phyloP scores from a whole-genome alignment of 2,888 invertebrate species.

The Rhagium mordax region DNA sequence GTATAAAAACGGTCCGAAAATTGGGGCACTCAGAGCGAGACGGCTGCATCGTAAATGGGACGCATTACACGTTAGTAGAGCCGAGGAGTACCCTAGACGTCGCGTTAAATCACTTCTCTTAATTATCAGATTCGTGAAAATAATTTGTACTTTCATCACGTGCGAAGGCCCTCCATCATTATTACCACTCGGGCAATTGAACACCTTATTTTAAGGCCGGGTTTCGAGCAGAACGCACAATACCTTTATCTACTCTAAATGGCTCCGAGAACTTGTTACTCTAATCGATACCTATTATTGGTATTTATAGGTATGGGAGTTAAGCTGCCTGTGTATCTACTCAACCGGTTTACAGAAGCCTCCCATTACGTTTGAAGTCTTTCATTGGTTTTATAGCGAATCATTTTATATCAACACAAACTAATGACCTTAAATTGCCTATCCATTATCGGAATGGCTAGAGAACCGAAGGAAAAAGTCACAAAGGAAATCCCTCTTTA shows the following conservation, averaged over 20 bases:
- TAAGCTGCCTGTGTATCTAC: slow-evolving; percentile 11
- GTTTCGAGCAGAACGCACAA: slow-evolving; percentile 1
- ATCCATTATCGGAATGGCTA: neutral
- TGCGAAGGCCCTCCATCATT: slow-evolving; percentile 2
- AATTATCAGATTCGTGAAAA: slow-evolving; percentile 14
- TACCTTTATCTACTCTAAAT: slow-evolving; percentile 7
- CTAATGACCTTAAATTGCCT: neutral
- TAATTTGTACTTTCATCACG: slow-evolving; percentile 24
- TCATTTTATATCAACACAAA: neutral
- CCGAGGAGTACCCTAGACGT: neutral
- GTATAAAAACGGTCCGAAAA: neutral
- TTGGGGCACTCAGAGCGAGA: neutral
- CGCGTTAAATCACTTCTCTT: neutral
- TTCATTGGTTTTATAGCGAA: neutral
- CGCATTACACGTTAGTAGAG: neutral
- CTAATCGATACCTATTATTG: slow-evolving; percentile 13
- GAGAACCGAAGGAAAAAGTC: neutral
- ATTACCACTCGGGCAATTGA: slow-evolving; percentile 19
- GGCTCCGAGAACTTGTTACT: slow-evolving; percentile 8
- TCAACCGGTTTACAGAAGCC: neutral
- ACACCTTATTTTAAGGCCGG: neutral
- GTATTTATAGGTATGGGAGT: slow-evolving; percentile 6
- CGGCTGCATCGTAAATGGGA: neutral
- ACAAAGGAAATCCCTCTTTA: neutral
- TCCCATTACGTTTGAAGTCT: slow-evolving; percentile 1